phyloP scores from a whole-genome alignment of 2,888 invertebrate genomes.

The Anthrax anthrax region DNA sequence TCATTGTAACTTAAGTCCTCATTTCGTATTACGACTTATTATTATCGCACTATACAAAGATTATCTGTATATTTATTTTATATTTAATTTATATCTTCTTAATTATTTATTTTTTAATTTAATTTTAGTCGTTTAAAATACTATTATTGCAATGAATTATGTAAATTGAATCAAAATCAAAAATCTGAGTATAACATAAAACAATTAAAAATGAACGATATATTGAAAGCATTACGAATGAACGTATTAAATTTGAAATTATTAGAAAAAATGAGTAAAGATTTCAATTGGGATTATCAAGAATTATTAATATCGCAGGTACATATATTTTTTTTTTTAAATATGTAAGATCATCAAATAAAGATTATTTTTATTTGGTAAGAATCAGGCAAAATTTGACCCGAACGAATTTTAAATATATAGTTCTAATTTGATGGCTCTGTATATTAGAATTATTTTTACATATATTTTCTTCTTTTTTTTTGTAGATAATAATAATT shows the following conservation, averaged over 20 bases:
- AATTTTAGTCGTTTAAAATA: conserved; percentile 27
- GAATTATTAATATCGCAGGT: conserved; percentile 29
- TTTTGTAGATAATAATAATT: conserved; percentile 23
- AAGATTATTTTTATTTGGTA: no score
- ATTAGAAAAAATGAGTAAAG: conserved; percentile 26
- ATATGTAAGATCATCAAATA: background rate
- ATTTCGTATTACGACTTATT: no score
- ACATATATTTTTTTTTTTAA: background rate
- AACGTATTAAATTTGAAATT: conserved; percentile 27
- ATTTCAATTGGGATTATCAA: conserved; percentile 32
- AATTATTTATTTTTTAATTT: background rate
- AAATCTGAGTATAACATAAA: conserved; percentile 27
- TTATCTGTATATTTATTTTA: background rate
- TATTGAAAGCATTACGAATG: conserved; percentile 27
- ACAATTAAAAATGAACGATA: conserved; percentile 25
- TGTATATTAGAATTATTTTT: background rate
- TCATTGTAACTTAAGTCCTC: no score
- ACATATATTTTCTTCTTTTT: background rate
- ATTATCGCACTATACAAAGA: no score
- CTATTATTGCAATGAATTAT: conserved; percentile 31
- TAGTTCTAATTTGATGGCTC: no score
- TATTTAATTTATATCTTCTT: no score
- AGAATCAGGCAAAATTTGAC: no score
- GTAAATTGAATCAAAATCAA: conserved; percentile 27
- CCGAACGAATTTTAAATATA: no score